Base-by-base conservation (phyloP, 2,888 invertebrate genomes). In the Caenorhabditis japonica region DNA sequence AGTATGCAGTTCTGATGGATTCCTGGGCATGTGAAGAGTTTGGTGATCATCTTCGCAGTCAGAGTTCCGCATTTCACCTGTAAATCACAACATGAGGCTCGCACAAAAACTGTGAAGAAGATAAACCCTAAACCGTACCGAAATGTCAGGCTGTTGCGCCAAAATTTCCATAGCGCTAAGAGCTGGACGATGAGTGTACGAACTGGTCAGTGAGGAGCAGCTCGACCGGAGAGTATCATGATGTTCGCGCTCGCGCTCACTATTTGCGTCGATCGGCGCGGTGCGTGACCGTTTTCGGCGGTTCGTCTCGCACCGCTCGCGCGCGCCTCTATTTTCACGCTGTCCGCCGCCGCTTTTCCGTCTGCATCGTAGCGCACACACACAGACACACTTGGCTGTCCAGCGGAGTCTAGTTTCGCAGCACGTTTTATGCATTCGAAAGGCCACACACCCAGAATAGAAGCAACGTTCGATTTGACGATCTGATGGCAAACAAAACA, bases 1-100 rank as follows among this genome's bases (percentile, higher is more conserved):
- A 89, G 88, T n/a, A 89, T 88, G 79, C 89, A 89, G 21, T 83
- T 85, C 68, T 88, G 83, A 71, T 89, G 89, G 34, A 89, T 89
- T n/a, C 89, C 89, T 0, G 89, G 89, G 64, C 89, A 89, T 27
- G 88, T 83, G 76, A 89, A 89, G 47, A 77, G 77, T 51, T 86
- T 81, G 51, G 82, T 75, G 58, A 87, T 84, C 80, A 86, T 80
- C 53, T 83, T 83, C n/a, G 81, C 86, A 41, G 68, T 79, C 7
- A 86, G 76, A 10, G 80, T 79, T 4, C 86, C 86, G 51, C 86
- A 86, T 75, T 85, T 83, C 12, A 86, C 84, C 80, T 86, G 77
- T 43, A 82, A 79, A 15, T 38, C n/a, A 13, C 25, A 3, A 43
- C 17, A 25, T n/a, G n/a, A n/a, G n/a, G 5, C 19, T 5, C 10